Percentiles rank a stretch among this genome's conserved stretches.
These are phyloP conservation scores for Chymomyza amoena DNA, from an alignment of 2,888 invertebrate species.

Conservation along the genomic window DNA sequence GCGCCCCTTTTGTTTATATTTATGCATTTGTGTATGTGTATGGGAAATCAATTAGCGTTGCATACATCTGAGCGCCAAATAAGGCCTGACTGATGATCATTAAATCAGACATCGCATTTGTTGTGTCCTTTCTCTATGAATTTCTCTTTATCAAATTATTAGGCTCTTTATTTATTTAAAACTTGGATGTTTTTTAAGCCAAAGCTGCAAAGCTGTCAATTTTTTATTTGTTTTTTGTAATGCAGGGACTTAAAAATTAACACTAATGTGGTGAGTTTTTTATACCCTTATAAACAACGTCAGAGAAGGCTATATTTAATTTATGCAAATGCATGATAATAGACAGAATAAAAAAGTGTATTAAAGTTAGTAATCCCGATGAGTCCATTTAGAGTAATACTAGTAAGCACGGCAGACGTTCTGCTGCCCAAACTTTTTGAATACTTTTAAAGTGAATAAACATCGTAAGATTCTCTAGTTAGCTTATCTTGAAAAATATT, in stretches of 20 bases:
- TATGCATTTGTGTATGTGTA: constrained; percentile 13
- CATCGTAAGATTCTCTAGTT: too few species aligned
- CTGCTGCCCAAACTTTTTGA: too few species aligned
- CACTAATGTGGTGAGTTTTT: constrained; percentile 1
- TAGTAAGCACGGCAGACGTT: too few species aligned
- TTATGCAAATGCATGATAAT: too few species aligned
- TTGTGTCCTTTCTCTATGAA: neutral
- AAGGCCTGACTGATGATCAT: constrained; percentile 49
- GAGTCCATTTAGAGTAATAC: too few species aligned
- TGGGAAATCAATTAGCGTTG: constrained; percentile 58
- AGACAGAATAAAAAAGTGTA: too few species aligned
- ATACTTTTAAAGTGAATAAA: too few species aligned
- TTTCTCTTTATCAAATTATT: constrained; percentile 22
- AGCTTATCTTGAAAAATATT: too few species aligned
- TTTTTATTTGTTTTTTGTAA: neutral
- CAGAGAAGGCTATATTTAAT: too few species aligned
- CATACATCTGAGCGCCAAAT: constrained; percentile 38
- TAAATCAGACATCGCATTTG: constrained; percentile 38
- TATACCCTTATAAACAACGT: too few species aligned
- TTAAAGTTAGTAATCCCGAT: too few species aligned
- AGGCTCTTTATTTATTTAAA: constrained; percentile 33
- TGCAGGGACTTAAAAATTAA: constrained; percentile 30
- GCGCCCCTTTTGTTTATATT: neutral
- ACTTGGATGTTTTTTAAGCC: constrained; percentile 25
- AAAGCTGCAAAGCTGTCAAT: neutral